A percentile compares a stretch with the other conserved stretches of the same genome.
Evolutionary conservation across 2,888 invertebrate species (phyloP).

Genomic region (Lucinisca nassula): DNA sequence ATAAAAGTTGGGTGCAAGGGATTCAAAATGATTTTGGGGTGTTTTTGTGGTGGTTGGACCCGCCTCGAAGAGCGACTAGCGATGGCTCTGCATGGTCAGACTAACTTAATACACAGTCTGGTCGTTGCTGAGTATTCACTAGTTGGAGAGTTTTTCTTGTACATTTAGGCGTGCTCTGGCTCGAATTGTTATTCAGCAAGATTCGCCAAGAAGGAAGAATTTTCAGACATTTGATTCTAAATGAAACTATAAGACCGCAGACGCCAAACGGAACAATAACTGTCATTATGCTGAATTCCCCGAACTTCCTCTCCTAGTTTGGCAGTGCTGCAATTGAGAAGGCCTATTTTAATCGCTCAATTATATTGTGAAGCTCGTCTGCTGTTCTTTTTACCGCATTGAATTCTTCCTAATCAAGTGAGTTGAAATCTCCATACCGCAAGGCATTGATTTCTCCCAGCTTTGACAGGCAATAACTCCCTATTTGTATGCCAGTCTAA

Average conservation of each 20-base stretch:
- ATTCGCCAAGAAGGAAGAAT: too few species aligned
- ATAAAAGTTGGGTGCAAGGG: too few species aligned
- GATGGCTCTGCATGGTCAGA: too few species aligned
- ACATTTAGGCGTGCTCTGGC: too few species aligned
- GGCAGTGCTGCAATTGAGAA: background rate
- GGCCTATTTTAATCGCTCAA: constrained; percentile 8
- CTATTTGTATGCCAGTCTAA: constrained; percentile 12
- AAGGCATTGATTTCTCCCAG: background rate
- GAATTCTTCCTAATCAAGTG: constrained; percentile 12
- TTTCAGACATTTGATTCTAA: too few species aligned
- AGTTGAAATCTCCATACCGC: constrained; percentile 11
- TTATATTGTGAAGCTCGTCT: background rate
- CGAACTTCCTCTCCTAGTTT: background rate
- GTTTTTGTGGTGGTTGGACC: too few species aligned
- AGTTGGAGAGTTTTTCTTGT: too few species aligned
- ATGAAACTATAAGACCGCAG: background rate
- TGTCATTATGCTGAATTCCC: background rate
- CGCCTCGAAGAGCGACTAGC: too few species aligned
- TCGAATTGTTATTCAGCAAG: too few species aligned
- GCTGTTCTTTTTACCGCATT: background rate
- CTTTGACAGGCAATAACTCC: constrained; percentile 15
- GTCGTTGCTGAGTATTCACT: too few species aligned
- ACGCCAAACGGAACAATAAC: background rate
- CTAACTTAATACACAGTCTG: too few species aligned
- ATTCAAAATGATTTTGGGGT: too few species aligned